These are phyloP conservation scores for Acrobasis suavella DNA, from an alignment of 2,888 invertebrate genomes.

Conservation along the genomic window DNA sequence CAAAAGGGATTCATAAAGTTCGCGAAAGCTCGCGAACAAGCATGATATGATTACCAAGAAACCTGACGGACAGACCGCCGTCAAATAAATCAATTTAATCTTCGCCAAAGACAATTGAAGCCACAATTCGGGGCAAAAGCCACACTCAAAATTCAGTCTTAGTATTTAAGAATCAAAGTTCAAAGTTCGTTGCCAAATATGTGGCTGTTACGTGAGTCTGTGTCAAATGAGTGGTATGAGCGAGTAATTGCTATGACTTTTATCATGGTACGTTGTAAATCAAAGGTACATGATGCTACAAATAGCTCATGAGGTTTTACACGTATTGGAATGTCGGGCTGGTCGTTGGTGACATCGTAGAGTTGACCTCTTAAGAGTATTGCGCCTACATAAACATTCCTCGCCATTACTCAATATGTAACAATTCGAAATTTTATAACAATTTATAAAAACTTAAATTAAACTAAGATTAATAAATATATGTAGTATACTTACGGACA, in stretches of 20 bases:
- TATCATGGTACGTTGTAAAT: slow-evolving; percentile 39
- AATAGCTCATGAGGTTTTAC: slow-evolving; percentile 19
- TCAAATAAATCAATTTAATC: slow-evolving; percentile 77
- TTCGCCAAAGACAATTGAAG: slow-evolving; percentile 70
- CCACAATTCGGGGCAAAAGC: slow-evolving; percentile 36
- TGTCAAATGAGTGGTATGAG: slow-evolving; percentile 59
- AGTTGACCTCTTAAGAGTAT: background rate
- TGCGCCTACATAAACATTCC: too few species aligned
- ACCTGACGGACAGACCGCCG: slow-evolving; percentile 63
- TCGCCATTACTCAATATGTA: too few species aligned
- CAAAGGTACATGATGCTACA: slow-evolving; percentile 30
- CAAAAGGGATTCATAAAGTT: slow-evolving; percentile 57
- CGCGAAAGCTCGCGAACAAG: slow-evolving; percentile 47
- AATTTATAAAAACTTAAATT: too few species aligned
- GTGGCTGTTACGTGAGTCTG: slow-evolving; percentile 44
- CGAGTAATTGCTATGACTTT: slow-evolving; percentile 72
- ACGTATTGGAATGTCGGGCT: background rate
- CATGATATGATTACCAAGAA: slow-evolving; percentile 68
- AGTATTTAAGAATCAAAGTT: slow-evolving; percentile 29
- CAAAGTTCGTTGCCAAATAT: slow-evolving; percentile 28
- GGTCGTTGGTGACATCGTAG: too few species aligned
- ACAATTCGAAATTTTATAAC: too few species aligned
- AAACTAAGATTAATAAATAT: too few species aligned
- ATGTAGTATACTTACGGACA: too few species aligned
- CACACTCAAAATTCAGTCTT: slow-evolving; percentile 26